Percentiles rank a stretch among this genome's conserved stretches.
These are phyloP conservation scores for Frankliniella fusca DNA, from an alignment of 2,888 invertebrate genomes.

Conservation along the genomic window DNA sequence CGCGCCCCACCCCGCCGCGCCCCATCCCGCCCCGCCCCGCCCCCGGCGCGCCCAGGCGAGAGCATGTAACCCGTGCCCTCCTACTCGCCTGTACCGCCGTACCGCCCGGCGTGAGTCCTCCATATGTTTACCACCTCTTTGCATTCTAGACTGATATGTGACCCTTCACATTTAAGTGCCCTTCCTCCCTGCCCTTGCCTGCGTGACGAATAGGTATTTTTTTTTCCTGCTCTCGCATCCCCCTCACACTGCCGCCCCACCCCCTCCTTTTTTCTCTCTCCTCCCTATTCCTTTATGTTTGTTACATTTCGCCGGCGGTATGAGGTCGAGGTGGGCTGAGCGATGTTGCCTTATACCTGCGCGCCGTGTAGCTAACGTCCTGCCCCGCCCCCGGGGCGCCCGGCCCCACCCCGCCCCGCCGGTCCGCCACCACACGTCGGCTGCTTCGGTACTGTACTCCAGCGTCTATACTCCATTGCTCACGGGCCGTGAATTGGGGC, in stretches of 20 bases:
- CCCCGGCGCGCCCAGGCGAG: background rate
- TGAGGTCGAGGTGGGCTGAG: too few relatives aligned
- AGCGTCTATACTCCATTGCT: too few relatives aligned
- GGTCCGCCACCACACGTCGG: background rate
- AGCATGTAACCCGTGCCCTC: too few relatives aligned
- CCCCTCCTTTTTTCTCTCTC: background rate
- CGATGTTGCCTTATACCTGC: background rate
- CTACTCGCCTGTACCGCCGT: too few relatives aligned
- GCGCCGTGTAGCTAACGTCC: background rate
- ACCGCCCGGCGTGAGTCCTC: too few relatives aligned
- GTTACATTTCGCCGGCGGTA: background rate
- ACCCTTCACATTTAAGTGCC: too few relatives aligned
- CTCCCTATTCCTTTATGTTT: background rate
- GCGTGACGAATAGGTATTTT: background rate
- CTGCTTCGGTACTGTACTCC: too few relatives aligned
- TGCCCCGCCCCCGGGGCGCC: background rate
- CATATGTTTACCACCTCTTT: too few relatives aligned
- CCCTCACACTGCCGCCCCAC: background rate
- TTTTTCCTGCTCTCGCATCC: background rate
- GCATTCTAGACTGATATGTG: too few relatives aligned
- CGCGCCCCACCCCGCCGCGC: background rate
- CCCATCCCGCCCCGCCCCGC: background rate
- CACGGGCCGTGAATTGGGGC: too few relatives aligned
- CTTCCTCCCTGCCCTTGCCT: too few relatives aligned
- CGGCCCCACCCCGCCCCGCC: background rate